Conservation (phyloP, 1,140 invertebrate species). For the Leptinotarsa defecta region DNA sequence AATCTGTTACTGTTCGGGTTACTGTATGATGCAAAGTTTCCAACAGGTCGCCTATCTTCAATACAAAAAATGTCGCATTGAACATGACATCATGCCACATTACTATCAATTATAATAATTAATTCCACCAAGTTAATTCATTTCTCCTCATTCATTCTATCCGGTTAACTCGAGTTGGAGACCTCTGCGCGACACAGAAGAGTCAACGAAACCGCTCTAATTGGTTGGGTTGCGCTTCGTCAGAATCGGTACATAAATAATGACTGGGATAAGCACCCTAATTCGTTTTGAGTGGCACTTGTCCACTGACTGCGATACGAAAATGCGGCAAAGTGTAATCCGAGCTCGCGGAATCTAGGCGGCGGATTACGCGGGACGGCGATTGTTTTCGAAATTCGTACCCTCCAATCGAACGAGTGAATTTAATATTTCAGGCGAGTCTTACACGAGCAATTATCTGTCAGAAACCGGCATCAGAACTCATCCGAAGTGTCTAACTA, state of each 20-base stretch:
- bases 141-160: too few species aligned
- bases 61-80: too few species aligned
- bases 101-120: too few species aligned
- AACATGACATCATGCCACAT: too few species aligned
- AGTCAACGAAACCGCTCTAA: background rate
- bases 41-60: too few species aligned
- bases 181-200: too few species aligned
- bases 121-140: too few species aligned
- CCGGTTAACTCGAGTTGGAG: too few species aligned
- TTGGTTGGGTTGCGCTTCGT: background rate
- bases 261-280: background rate
- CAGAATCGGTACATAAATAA: background rate
- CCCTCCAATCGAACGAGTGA: background rate
- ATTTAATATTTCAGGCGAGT: background rate
- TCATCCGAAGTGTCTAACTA: background rate
- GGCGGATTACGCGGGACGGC: background rate
- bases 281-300: conserved; percentile 2
- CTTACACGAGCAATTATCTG: background rate
- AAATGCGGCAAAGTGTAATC: background rate
- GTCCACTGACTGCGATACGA: background rate
- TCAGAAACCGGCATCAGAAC: conserved; percentile 5
- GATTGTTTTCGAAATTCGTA: conserved; percentile 7
- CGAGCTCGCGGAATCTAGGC: background rate
- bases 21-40: too few species aligned
- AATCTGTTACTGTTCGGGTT: too few species aligned